Conservation (phyloP, 2,888 invertebrate genomes). For the Acanthopleura granulata region DNA sequence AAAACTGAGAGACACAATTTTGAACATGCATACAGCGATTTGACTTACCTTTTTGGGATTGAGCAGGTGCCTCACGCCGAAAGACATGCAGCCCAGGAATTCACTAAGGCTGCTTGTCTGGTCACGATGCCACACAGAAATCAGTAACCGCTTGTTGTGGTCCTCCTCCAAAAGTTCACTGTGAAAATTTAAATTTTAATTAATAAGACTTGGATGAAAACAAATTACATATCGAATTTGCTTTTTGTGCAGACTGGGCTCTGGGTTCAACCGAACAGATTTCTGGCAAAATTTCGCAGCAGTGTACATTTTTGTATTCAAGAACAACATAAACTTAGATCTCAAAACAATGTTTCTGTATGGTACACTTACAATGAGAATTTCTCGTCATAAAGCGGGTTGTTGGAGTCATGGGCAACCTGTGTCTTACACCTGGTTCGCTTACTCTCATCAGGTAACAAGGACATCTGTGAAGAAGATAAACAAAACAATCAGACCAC, state of each 20-base stretch:
- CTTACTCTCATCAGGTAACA: conserved; percentile 60
- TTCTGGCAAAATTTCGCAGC: neutral
- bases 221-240: too few species aligned
- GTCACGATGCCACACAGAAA: conserved; percentile 64
- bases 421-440: conserved; percentile 62
- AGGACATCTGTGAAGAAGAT: conserved; percentile 48
- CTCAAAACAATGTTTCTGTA: neutral
- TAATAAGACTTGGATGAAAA: too few species aligned
- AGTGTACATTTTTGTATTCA: neutral
- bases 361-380: conserved; percentile 64
- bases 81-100: conserved; percentile 93
- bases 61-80: conserved; percentile 85
- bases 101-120: conserved; percentile 80
- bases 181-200: conserved; percentile 8
- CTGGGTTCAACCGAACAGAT: too few species aligned
- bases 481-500: neutral
- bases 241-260: too few species aligned
- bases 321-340: too few species aligned
- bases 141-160: conserved; percentile 54
- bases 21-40: neutral
- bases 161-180: conserved; percentile 65
- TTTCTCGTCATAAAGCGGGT: conserved; percentile 65
- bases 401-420: conserved; percentile 53
- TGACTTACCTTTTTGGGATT: conserved; percentile 76
- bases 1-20: neutral